Evolutionary conservation across 1,140 invertebrate genomes (phyloP), one percentile per base, ranked within the genome.

Genomic region (Panonychus citri): DNA sequence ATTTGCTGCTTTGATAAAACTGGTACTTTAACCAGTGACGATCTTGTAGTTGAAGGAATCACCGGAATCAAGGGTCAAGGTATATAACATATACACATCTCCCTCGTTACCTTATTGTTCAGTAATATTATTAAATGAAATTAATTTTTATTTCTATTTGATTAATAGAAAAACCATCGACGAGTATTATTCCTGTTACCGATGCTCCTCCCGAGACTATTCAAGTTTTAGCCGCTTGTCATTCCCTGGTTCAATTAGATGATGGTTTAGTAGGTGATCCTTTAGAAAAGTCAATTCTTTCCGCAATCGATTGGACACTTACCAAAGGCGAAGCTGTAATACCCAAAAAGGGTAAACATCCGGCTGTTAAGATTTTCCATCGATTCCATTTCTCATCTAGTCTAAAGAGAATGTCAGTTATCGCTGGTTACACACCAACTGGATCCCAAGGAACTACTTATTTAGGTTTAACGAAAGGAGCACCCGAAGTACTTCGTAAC

Each of bases 1-100:
- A 88, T 99, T 65, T 97, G 93, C 69, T 99, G 95, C 71, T 99
- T 99, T 71, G 95, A 99, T 71, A 99, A 99, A 73, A 99, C 95
- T 53, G 95, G 95, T 37, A 99, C 95, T 1, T 74, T 99, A 46
- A 99, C 95, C 0, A 96, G 89, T 69, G 94, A 99, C 70, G 84
- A 94, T 73, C 76, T 99, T 55, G 81, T 98, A 43, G 90, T 99
- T 4, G 93, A 98, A 75, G 95, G 95, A 46, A 78, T 99, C 49
- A 85, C 90, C 30, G 86, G 90, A 25, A 74, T 93, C 17, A 58
- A 58, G 8, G 37, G 59, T 34, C 13, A 26, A 53, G 30, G 54
- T 27, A 43, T 34, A n/a, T n/a, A n/a, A n/a, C n/a, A n/a, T n/a
- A n/a, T n/a, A n/a, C n/a, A n/a, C n/a, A n/a, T n/a, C n/a, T n/a